Percentiles rank a stretch among this genome's conserved stretches.
phyloP scores from a whole-genome alignment of 2,888 invertebrate species.

The Ichneumoninae sp. region DNA sequence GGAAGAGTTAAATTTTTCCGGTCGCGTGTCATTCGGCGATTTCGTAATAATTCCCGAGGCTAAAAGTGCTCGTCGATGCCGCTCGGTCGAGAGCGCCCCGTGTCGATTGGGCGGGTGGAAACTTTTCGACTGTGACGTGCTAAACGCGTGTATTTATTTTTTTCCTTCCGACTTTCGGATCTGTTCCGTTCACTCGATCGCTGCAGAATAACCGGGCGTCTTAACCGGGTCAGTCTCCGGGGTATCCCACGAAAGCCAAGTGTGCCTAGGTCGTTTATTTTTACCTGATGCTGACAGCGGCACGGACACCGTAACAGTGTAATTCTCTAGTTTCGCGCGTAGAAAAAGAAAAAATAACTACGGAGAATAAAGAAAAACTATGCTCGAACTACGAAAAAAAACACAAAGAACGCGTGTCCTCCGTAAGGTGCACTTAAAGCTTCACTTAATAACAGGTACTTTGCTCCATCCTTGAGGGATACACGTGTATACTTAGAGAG shows the following conservation, averaged over 20 bases:
- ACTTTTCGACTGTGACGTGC: background rate
- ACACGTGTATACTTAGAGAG: background rate
- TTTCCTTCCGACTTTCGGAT: background rate
- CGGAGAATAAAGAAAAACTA: background rate
- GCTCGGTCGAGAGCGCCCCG: background rate
- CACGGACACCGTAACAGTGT: conserved; percentile 8
- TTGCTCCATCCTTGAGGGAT: background rate
- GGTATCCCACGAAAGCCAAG: conserved; percentile 71
- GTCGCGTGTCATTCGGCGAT: conserved; percentile 23
- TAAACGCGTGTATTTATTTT: conserved; percentile 8
- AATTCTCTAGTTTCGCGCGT: background rate
- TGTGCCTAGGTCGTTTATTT: conserved; percentile 80
- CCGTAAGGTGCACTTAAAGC: background rate
- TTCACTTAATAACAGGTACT: background rate
- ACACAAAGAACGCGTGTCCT: background rate
- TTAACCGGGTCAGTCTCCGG: conserved; percentile 54
- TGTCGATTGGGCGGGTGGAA: conserved; percentile 22
- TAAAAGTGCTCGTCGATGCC: background rate
- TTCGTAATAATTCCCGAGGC: conserved; percentile 17
- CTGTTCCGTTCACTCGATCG: conserved; percentile 24
- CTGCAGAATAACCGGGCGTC: conserved; percentile 46
- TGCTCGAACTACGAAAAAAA: background rate
- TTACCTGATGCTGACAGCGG: conserved; percentile 57
- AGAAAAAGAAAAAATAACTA: conserved; percentile 11
- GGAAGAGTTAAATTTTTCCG: background rate